Base-by-base conservation (phyloP, 1,140 invertebrate species). In the Pseudomyrmex pallidus region DNA sequence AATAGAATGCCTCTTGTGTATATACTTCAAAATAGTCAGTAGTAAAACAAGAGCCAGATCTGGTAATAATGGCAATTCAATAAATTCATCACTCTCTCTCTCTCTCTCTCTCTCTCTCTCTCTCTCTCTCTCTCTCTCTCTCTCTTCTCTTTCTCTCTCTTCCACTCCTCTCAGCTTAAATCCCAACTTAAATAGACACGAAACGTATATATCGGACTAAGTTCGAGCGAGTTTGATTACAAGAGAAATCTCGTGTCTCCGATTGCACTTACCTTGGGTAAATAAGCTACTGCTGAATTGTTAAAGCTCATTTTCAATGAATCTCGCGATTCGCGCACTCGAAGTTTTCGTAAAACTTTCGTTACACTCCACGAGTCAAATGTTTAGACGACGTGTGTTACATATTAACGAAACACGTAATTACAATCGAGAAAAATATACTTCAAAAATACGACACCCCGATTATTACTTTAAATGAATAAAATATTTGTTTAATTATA, bases 301-400 rank as follows among this genome's bases (percentile, higher is more conserved):
- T 82, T 82, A 82, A 82, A 73, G 80, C 68, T 82, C 72, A 74
- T 82, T 73, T 80, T 73, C 80, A 76, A 82, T 76, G 80, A 82
- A 80, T 80, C 76, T 70, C 68, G 66, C 66, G 44, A 80, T 72
- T 72, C 66, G 66, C 54, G 44, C 66, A 72, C 54, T 80, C 25
- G 5, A 22, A 80, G 66, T 59, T 61, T 80, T 78, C 76, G 66
- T 66, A 20, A 72, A 67, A 77, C 67, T 80, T 59, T 46, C 77
- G 67, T 80, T 67, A 48, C 67, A 67, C 44, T 80, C 25, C n/a
- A 44, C 56, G 73, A 48, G 50, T 80, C 54, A 70, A 70, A 70
- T 78, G 57, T 78, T 78, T 78, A 70, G 20, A 46, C 15, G 57
- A 17, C 52, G 76, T 78, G 57, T 48, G 52, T 67, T 57, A 70